Conservation (phyloP, 2,113 vertebrate genomes). For the Pseudonaja textilis region DNA sequence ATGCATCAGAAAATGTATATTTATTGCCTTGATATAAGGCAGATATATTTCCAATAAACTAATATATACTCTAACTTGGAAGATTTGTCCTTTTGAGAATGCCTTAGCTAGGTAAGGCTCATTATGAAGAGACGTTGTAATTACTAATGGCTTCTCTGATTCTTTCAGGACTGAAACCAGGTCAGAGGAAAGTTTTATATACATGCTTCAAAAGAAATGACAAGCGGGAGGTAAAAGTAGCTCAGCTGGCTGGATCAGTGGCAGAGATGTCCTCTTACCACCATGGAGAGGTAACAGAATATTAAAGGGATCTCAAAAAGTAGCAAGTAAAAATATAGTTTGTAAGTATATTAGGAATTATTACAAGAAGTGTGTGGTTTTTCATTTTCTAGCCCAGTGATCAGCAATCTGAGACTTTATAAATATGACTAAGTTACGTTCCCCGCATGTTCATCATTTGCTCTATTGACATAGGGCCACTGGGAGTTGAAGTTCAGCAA, state of each 20-base stretch:
- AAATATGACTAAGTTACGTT: not conserved
- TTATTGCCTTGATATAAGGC: not conserved
- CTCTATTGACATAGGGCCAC: not conserved
- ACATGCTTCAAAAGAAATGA: constrained; percentile 95
- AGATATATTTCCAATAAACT: not conserved
- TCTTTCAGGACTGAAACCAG: constrained; percentile 88
- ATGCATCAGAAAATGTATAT: not conserved
- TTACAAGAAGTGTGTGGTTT: not conserved
- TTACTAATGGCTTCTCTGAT: not conserved
- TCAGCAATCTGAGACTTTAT: not conserved
- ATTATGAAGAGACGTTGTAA: not conserved
- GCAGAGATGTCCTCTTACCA: constrained; percentile 99
- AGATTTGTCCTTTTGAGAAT: not conserved
- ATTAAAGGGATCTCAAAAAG: not conserved
- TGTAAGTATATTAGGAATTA: not conserved
- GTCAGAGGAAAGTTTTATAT: constrained; percentile 95
- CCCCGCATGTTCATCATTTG: not conserved
- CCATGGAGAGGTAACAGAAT: constrained; percentile 89
- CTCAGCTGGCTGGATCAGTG: constrained; percentile 94
- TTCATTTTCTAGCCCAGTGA: not conserved
- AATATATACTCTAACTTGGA: not conserved
- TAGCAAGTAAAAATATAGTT: not conserved
- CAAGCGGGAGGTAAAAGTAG: constrained; percentile 96
- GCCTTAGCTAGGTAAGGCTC: not conserved
- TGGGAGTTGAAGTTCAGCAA: not conserved